A percentile compares a stretch with the other conserved stretches of the same genome.
phyloP scores from a whole-genome alignment of 2,888 invertebrate species.

The Eilema depressum region DNA sequence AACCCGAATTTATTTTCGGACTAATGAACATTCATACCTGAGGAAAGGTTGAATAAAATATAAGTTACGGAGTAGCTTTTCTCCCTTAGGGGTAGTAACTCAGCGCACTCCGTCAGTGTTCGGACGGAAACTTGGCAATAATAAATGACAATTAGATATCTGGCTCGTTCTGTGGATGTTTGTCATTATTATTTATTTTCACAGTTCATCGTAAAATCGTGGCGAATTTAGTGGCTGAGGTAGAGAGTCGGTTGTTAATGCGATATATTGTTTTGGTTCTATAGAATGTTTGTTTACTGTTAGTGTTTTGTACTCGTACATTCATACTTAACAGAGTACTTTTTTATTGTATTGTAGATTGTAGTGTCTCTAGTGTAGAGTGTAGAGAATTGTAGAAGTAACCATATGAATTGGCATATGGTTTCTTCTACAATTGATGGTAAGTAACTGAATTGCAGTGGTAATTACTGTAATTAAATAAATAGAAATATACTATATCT shows the following conservation, averaged over 20 bases:
- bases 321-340: not conserved
- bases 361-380: too few species aligned
- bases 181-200: constrained; percentile 62
- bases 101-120: constrained; percentile 68
- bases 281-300: constrained; percentile 7
- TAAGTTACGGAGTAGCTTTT: constrained; percentile 74
- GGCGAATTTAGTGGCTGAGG: constrained; percentile 32
- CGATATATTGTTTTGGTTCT: constrained; percentile 20
- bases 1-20: constrained; percentile 69
- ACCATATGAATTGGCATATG: too few species aligned
- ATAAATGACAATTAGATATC: constrained; percentile 68
- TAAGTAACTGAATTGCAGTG: too few species aligned
- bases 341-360: too few species aligned
- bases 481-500: too few species aligned
- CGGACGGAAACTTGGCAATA: constrained; percentile 65
- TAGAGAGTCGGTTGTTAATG: constrained; percentile 21
- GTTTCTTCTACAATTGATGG: too few species aligned
- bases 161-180: constrained; percentile 59
- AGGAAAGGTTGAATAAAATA: constrained; percentile 82
- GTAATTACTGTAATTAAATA: too few species aligned
- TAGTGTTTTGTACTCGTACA: not conserved
- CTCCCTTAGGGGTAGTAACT: constrained; percentile 74
- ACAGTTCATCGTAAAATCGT: constrained; percentile 49
- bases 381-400: too few species aligned
- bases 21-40: constrained; percentile 83